A percentile compares a stretch with the other conserved stretches of the same genome.
Conservation (phyloP, 2,888 invertebrate genomes). For the Pachydiplax longipennis region DNA sequence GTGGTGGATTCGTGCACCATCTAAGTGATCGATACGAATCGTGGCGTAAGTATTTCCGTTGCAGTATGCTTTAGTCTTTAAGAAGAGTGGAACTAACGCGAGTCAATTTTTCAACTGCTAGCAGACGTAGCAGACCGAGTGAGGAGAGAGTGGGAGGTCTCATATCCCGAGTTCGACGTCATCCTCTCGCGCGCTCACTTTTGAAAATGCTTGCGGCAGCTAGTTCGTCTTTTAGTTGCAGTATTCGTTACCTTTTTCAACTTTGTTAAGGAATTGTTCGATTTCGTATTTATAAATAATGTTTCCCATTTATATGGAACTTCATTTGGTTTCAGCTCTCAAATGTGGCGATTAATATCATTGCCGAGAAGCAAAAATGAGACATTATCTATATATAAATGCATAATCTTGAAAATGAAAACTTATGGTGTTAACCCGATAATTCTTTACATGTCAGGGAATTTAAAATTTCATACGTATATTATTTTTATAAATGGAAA, state of each 20-base stretch:
- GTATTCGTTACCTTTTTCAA: not conserved
- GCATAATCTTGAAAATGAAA: no score
- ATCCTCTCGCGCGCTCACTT: not conserved
- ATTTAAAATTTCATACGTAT: no score
- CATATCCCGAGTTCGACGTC: constrained; percentile 23
- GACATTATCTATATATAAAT: no score
- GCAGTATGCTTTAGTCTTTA: not conserved
- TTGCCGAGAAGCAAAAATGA: no score
- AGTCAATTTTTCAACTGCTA: constrained; percentile 11
- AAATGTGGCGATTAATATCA: no score
- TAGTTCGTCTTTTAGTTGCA: not conserved
- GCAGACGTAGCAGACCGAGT: constrained; percentile 37
- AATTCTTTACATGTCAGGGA: no score
- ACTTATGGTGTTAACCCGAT: no score
- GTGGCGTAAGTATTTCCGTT: not conserved
- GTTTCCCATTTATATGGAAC: no score
- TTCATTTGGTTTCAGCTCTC: no score
- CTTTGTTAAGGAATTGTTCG: no score
- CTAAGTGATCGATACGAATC: not conserved
- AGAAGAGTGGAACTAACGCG: not conserved
- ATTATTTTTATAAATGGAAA: no score
- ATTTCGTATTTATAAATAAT: no score
- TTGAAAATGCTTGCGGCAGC: not conserved
- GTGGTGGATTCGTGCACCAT: not conserved
- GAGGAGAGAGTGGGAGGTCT: not conserved